Conservation (phyloP, 2,797 vertebrate genomes). For the Anabacerthia variegaticeps region DNA sequence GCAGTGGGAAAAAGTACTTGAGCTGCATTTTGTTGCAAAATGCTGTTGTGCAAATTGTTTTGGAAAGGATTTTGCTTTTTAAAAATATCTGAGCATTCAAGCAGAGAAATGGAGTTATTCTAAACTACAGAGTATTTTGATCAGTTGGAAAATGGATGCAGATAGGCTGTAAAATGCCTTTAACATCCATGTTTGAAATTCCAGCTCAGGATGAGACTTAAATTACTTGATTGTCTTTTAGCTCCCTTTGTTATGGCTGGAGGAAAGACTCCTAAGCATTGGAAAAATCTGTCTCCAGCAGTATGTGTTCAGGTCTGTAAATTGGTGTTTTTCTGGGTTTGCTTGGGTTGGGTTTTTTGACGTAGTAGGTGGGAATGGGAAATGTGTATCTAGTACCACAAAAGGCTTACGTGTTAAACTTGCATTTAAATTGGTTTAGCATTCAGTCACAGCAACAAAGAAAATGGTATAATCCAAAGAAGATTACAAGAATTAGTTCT, state of each 20-base stretch:
- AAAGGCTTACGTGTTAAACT: background rate
- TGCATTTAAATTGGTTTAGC: background rate
- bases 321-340: background rate
- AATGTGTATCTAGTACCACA: background rate
- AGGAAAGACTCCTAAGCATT: background rate
- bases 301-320: background rate
- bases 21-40: background rate
- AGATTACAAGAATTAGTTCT: background rate
- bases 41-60: background rate
- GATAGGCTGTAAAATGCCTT: background rate
- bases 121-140: background rate
- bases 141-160: background rate
- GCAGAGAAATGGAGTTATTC: background rate
- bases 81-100: background rate
- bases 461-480: background rate
- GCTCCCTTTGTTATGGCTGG: fast-evolving
- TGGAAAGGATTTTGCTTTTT: background rate
- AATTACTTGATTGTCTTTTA: background rate
- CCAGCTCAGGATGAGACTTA: background rate
- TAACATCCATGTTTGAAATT: background rate
- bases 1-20: conserved; percentile 14
- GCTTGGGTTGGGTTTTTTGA: background rate
- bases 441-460: background rate
- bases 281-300: background rate
- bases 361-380: background rate